Evolutionary conservation across 2,113 vertebrate species (phyloP).

Genomic region (Herpetotheres cachinnans): DNA sequence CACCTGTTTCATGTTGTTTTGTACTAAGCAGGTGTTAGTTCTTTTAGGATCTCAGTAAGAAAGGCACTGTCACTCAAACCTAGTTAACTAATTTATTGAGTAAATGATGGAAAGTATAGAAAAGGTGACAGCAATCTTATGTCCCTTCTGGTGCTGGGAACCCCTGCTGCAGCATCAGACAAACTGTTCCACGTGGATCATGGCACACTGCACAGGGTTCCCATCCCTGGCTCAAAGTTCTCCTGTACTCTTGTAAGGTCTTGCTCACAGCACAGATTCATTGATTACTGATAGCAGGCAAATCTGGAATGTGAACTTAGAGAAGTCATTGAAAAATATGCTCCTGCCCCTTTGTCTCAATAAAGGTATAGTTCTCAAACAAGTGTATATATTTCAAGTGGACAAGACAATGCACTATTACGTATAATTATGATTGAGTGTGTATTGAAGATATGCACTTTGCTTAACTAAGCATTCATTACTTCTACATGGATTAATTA

Average conservation of each 20-base stretch:
- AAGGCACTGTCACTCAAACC: background rate
- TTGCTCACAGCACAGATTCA: background rate
- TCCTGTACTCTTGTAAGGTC: background rate
- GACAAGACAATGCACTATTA: background rate
- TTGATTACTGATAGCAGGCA: background rate
- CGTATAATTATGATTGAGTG: accelerated
- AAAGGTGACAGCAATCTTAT: background rate
- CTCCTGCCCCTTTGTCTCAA: accelerated
- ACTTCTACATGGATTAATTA: background rate
- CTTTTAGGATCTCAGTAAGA: background rate
- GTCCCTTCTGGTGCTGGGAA: background rate
- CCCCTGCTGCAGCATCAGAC: background rate
- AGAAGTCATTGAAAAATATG: background rate
- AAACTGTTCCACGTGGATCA: background rate
- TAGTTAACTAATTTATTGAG: background rate
- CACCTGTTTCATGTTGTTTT: background rate
- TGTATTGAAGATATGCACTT: background rate
- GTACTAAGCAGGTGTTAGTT: accelerated
- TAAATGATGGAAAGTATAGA: background rate
- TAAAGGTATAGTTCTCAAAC: background rate
- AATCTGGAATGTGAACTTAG: background rate
- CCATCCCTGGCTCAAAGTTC: background rate
- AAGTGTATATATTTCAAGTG: background rate
- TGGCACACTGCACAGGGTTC: accelerated
- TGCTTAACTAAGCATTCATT: background rate